Base-by-base conservation (phyloP, 2,113 vertebrate genomes). In the Orientallactaga bullata region DNA sequence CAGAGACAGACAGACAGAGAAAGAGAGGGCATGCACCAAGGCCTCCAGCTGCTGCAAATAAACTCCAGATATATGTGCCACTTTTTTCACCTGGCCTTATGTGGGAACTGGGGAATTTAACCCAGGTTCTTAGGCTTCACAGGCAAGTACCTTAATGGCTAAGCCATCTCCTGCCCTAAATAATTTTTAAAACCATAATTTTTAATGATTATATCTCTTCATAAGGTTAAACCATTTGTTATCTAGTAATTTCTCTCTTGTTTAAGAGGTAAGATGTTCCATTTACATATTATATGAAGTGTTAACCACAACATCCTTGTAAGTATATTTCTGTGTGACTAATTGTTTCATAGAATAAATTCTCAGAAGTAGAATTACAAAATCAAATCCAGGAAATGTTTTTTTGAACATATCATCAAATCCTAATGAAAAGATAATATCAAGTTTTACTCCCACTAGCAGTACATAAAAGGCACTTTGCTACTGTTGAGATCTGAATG, bases 111-210 rank as follows among this genome's bases (percentile, higher is more conserved):
- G 42, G 42, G 42, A 47, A 47, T 47, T 47, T 5, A 47, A 47
- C 42, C 42, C 42, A 47, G 42, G 42, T 47, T 47, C 5, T 47
- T 47, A 47, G 42, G 42, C 42, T 47, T 47, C 42, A 5, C 8
- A 47, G 42, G 42, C 42, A 47, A 47, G 42, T 47, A 8, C 8
- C 8, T 47, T 47, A 47, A 47, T 8, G 8, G 42, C 42, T 47
- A 8, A 47, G 42, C 42, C 42, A 47, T 8, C 60, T 61, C 60
- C 60, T 18, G 60, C 60, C 60, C 60, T 61, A 18, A 72, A 47
- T 90, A 65, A 72, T 68, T 89, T 91, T 90, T 85, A 78, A 90
- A 88, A 42, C 37, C 18, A 24, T 79, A 11, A 65, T 77, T 95
- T 94, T 88, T 55, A 79, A 86, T 61, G 58, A 63, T 0, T 81